Base-by-base conservation (phyloP, 2,888 invertebrate species). In the Drosophila meridiana region DNA sequence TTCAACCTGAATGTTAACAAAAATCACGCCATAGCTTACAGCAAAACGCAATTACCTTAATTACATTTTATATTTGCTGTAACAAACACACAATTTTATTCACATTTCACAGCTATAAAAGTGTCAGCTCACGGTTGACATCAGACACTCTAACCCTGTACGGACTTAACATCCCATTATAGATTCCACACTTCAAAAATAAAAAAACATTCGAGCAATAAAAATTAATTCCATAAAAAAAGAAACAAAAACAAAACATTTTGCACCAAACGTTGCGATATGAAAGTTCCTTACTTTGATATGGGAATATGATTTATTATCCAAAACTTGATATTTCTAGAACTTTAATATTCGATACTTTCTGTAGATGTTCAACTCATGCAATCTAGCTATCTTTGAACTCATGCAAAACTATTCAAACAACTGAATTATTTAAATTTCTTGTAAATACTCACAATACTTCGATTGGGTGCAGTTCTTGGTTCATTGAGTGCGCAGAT, bases 381-480 rank as follows among this genome's bases (percentile, higher is more conserved):
- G 78, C 77, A 67, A 66, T 20, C n/a, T 48, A 45, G 42, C 8
- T 6, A 38, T 8, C 32, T 30, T 53, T 53, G 36, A 32, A 32
- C 47, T n/a, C 42, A 73, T 56, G 72, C 68, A 26, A 55, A 53
- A 20, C 52, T 40, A 13, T 13, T 40, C 20, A 20, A 6, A 2
- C 1, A 38, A 36, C 20, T 38, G n/a, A n/a, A 28, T 9, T 8
- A 43, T 5, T n/a, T 59, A 6, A 13, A 40, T 55, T 40, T n/a
- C 14, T 26, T 56, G 26, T 9, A 9, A 43, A 69, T 79, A 78
- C 78, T 78, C 73, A 78, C 78, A 72, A 56, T 56, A 57, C 55
- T 63, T 34, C 20, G 26, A 34, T 40, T 30, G 8, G 58, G n/a
- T 42, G 53, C 68, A 48, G 38, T 50, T 48, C 48, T 61, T 30